phyloP scores from a whole-genome alignment of 2,113 vertebrate species.

The Muntiacus muntjak region DNA sequence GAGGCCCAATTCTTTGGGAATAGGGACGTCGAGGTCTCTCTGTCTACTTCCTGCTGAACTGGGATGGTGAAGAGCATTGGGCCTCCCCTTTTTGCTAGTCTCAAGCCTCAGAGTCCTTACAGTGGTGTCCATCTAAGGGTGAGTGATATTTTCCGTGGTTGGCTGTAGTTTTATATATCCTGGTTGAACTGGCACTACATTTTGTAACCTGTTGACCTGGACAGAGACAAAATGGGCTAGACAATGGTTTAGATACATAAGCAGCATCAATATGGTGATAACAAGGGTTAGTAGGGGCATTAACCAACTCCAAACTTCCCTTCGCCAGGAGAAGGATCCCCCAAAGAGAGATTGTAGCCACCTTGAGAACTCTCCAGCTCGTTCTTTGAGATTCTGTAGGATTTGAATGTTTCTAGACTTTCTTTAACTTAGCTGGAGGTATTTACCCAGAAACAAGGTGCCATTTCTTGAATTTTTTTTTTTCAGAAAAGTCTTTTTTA shows the following conservation, averaged over 20 bases:
- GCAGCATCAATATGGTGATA: neutral
- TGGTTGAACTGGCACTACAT: neutral
- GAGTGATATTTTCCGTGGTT: neutral
- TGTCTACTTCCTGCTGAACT: neutral
- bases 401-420: neutral
- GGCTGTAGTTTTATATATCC: neutral
- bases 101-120: neutral
- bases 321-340: neutral
- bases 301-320: neutral
- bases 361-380: neutral
- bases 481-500: too few species aligned
- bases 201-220: neutral
- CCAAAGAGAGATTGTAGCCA: neutral
- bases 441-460: neutral
- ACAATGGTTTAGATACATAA: neutral
- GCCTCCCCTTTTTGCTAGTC: neutral
- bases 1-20: neutral
- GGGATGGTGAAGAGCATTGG: neutral
- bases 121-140: neutral
- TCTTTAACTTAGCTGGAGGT: neutral
- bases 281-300: neutral
- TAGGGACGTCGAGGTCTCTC: accelerated
- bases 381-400: neutral
- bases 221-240: neutral
- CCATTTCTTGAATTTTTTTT: too few species aligned